Base-by-base conservation (phyloP, 2,797 vertebrate genomes). In the Sebastes glaucus region DNA sequence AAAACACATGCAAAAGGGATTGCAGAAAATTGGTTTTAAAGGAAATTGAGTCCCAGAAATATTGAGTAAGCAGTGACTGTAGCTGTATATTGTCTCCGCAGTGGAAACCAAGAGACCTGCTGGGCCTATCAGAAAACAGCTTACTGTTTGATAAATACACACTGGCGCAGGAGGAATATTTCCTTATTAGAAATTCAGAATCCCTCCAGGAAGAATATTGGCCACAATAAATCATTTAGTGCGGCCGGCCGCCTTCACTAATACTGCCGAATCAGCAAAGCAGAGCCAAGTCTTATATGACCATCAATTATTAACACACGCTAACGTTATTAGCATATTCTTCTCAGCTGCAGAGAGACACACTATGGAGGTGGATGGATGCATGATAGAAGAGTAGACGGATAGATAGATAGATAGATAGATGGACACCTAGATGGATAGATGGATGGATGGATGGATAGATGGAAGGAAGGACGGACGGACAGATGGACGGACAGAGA, bases 251-350 rank as follows among this genome's bases (percentile, higher is more conserved):
- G 60, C 89, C 85, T 90, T 92, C 87, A 75, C 84, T 91, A 92
- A 95, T 95, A 92, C 91, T 91, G 95, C 89, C 27, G 82, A 92
- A 91, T 95, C 94, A 95, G 93, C 94, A 95, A 85, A 82, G 84
- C 87, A 82, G 66, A 86, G 93, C 85, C 80, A 69, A 88, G 85
- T 89, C 88, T 93, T 94, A 92, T 94, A 89, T 90, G 89, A 86
- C 87, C 89, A 94, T 96, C 94, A 95, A 94, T 95, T 95, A 95
- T 96, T 95, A 94, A 96, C 87, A 82, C 81, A 63, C 78, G 52
- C 90, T 93, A 94, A 94, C 81, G 20, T 79, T 91, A 93, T 95
- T 93, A 94, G 83, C 91, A 94, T 88, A 90, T 90, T 88, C 85
- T 85, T 80, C 67, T 87, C 33, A 59, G 67, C 90, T 78, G 80